These are phyloP conservation scores for Triops cancriformis DNA, from an alignment of 1,140 invertebrate genomes.

Conservation along the genomic window DNA sequence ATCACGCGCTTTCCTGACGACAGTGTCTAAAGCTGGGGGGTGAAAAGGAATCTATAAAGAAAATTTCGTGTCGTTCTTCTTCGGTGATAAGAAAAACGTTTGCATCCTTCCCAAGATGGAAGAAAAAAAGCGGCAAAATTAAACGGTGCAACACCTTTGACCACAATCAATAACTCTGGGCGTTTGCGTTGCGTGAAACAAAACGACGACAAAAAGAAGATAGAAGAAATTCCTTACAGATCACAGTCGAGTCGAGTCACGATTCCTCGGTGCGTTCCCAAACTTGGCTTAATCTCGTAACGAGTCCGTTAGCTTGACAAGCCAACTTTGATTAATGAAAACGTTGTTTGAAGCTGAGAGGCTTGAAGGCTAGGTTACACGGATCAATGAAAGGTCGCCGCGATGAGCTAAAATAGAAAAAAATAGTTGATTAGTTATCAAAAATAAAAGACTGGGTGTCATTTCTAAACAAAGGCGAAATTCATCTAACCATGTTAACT, in stretches of 20 bases:
- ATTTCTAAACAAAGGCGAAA: no score
- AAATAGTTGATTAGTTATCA: background rate
- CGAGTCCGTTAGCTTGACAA: conserved; percentile 1
- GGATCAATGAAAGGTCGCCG: background rate
- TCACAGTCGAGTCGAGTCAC: background rate
- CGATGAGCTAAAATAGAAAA: background rate
- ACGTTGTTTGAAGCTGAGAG: background rate
- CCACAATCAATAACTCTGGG: background rate
- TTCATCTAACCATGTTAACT: no score
- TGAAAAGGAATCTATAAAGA: background rate
- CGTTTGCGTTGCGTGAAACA: background rate
- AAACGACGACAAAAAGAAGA: background rate
- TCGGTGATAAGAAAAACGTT: background rate
- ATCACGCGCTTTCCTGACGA: background rate
- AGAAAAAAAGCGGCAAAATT: background rate
- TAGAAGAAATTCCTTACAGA: background rate
- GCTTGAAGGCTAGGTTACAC: background rate
- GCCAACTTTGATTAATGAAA: background rate
- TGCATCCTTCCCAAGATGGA: no score
- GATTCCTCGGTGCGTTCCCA: background rate
- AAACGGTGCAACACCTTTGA: background rate
- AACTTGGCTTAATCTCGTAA: conserved; percentile 10
- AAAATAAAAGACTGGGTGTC: background rate
- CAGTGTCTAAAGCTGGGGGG: background rate
- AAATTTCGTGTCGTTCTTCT: background rate